Evolutionary conservation across 2,888 invertebrate genomes (phyloP).

Genomic region (Sinopyrophorus schimmeli): DNA sequence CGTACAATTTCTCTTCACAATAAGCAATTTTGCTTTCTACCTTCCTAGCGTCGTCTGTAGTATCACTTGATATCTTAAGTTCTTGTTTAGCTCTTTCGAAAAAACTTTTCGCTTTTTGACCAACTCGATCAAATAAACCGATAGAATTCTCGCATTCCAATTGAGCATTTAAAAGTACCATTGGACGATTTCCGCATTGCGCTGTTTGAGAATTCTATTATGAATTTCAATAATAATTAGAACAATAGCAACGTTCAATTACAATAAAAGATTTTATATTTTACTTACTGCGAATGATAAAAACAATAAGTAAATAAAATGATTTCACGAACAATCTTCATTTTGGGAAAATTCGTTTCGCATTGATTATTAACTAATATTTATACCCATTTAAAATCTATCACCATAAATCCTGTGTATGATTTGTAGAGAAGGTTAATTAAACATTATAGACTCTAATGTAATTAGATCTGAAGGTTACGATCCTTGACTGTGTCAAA

Average conservation of each 20-base stretch:
- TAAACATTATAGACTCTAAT: constrained; percentile 7
- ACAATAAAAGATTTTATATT: background rate
- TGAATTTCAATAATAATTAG: background rate
- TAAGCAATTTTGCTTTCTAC: no score
- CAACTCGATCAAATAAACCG: constrained; percentile 7
- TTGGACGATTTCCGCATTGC: constrained; percentile 12
- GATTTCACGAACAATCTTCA: background rate
- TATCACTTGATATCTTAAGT: constrained; percentile 34
- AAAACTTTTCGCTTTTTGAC: constrained; percentile 12
- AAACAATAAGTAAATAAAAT: constrained; percentile 1
- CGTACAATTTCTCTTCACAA: no score
- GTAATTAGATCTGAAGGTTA: constrained; percentile 16
- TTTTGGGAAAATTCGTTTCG: no score
- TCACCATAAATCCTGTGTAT: constrained; percentile 9
- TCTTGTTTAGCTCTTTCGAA: constrained; percentile 28
- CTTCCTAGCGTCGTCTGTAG: constrained; percentile 6
- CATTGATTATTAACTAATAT: no score
- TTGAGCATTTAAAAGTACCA: constrained; percentile 21
- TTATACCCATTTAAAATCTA: constrained; percentile 5
- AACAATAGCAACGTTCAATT: background rate
- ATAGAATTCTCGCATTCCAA: constrained; percentile 15
- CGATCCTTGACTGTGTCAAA: constrained; percentile 7
- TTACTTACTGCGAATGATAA: background rate
- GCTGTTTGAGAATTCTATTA: background rate
- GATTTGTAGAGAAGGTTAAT: constrained; percentile 3